phyloP scores from a whole-genome alignment of 2,113 vertebrate species.

The Saguinus imperator region DNA sequence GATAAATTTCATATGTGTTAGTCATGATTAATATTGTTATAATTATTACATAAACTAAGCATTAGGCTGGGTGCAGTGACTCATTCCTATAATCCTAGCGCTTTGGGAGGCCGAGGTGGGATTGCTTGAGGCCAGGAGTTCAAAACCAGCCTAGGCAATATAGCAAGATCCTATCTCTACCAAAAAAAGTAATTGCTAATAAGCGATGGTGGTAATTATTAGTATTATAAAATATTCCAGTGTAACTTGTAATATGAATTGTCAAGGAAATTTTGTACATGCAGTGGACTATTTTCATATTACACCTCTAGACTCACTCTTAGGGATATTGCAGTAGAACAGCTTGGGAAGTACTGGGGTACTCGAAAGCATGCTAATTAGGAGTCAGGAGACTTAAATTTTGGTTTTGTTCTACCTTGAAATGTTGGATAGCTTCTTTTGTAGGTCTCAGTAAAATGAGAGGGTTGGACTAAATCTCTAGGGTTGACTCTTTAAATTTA shows the following conservation, averaged over 20 bases:
- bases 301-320: background rate
- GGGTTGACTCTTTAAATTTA: background rate
- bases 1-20: constrained; percentile 1
- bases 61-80: background rate
- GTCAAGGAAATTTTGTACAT: constrained; percentile 16
- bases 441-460: background rate
- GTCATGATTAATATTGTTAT: constrained; percentile 20
- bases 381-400: constrained; percentile 40
- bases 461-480: background rate
- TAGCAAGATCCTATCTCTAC: too few relatives aligned
- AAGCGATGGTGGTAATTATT: constrained; percentile 11
- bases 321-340: background rate
- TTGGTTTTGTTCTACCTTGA: constrained; percentile 20
- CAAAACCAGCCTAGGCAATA: too few relatives aligned
- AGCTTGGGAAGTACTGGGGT: background rate
- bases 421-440: background rate
- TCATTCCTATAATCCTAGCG: too few relatives aligned
- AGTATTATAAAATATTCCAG: background rate
- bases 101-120: too few relatives aligned
- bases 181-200: background rate
- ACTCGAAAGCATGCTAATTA: constrained; percentile 15
- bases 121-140: too few relatives aligned
- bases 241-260: constrained; percentile 19
- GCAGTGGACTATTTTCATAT: background rate
- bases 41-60: constrained; percentile 22